Base-by-base conservation (phyloP, 2,113 vertebrate genomes). In the Gopherus evgoodei region DNA sequence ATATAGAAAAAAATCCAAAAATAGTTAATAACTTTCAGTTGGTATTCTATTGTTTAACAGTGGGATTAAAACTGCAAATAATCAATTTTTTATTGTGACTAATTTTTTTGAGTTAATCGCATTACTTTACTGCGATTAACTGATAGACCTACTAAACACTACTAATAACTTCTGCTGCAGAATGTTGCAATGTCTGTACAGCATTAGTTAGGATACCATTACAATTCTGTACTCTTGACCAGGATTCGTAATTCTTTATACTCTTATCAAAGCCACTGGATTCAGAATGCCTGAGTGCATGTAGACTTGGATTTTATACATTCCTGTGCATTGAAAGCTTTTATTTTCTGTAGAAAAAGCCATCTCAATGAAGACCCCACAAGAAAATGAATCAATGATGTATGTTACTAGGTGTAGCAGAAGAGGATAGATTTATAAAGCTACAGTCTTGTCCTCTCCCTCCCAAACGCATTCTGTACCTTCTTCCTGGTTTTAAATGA, bases 361-460 rank as follows among this genome's bases (percentile, higher is more conserved):
- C 84, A 96, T 94, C 96, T 96, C 97, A 97, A 92, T 97, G 97
- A 96, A 96, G 95, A 97, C 91, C 90, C 88, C 53, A 65, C 78
- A 49, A 86, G 52, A 50, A 6, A n/a, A 38, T 27, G 56, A 52
- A 11, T 14, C 2, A 0, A n/a, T 25, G 83, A 81, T n/a, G 49
- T 80, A 11, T 0, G 2, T 69, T 11, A 31, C 11, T 2, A 81
- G 84, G 88, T 0, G 0, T 47, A 90, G 79, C 56, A 65, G 42
- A 2, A 52, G 47, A 53, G 81, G 47, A 54, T n/a, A 50, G 11
- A 31, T 49, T 49, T 59, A 59, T 27, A 54, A 86, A 76, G n/a
- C 17, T 69, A n/a, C 31, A 22, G 69, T 4, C 87, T 87, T 14
- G 27, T 6, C 22, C 10, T 49, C 54, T 50, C 29, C 6, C 42